Percentiles rank a stretch among this genome's conserved stretches.
Conservation (phyloP, 2,797 vertebrate species). For the Columba guinea region DNA sequence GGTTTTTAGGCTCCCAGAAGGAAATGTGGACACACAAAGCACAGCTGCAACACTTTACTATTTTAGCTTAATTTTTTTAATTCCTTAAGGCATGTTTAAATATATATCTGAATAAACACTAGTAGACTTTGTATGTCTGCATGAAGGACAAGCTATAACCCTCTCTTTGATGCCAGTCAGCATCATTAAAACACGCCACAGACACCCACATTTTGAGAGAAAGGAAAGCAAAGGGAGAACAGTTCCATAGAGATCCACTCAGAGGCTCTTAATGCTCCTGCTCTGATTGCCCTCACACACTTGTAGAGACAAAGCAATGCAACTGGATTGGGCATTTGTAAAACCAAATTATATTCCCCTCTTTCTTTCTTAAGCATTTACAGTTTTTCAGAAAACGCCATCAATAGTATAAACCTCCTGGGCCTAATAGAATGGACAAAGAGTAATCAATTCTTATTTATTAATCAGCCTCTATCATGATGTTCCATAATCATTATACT, state of each 20-base stretch:
- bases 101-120: neutral
- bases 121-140: neutral
- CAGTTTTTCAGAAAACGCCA: conserved; percentile 17
- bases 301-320: conserved; percentile 55
- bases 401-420: conserved; percentile 40
- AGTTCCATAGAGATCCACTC: neutral
- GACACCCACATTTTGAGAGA: neutral
- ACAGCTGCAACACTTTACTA: neutral
- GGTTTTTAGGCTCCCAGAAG: neutral
- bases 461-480: conserved; percentile 59
- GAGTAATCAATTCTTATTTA: conserved; percentile 67
- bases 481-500: conserved; percentile 63
- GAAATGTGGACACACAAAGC: neutral
- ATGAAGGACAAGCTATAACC: neutral
- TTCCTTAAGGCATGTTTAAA: neutral
- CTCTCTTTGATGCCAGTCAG: neutral
- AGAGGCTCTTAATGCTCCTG: neutral
- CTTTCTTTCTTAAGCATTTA: conserved; percentile 15
- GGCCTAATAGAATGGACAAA: conserved; percentile 43
- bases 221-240: neutral
- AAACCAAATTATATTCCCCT: conserved; percentile 3
- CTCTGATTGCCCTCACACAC: neutral
- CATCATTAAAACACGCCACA: neutral
- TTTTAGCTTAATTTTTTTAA: neutral
- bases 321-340: conserved; percentile 7